A percentile compares a stretch with the other conserved stretches of the same genome.
These are phyloP conservation scores for Brachionus sp. DNA, from an alignment of 1,140 invertebrate species.

Conservation along the genomic window DNA sequence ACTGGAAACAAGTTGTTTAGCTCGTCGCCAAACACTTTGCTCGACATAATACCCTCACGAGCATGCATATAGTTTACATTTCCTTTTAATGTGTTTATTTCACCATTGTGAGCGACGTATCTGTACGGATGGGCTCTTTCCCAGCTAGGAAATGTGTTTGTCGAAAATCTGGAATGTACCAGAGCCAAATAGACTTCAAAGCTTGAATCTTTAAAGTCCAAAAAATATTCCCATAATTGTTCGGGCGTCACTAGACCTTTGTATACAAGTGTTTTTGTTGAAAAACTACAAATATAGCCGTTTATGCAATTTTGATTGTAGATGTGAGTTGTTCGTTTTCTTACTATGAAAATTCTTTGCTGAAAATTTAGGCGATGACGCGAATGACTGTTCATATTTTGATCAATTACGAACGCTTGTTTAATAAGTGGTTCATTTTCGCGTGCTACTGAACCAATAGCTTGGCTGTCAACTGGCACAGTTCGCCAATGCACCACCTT, in stretches of 20 bases:
- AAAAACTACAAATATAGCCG: constrained; percentile 95
- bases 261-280: constrained; percentile 83
- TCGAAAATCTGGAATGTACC: constrained; percentile 44
- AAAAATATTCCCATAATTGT: constrained; percentile 84
- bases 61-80: constrained; percentile 98
- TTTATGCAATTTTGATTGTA: constrained; percentile 74
- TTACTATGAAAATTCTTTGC: constrained; percentile 77
- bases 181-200: constrained; percentile 82
- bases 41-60: constrained; percentile 94
- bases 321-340: constrained; percentile 85
- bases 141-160: constrained; percentile 44
- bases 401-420: constrained; percentile 63
- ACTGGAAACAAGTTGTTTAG: constrained; percentile 89
- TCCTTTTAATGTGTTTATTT: constrained; percentile 95
- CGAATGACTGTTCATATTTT: background rate
- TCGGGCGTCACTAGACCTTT: constrained; percentile 91
- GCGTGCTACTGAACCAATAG: constrained; percentile 82
- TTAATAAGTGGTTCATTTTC: constrained; percentile 90
- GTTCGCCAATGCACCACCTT: constrained; percentile 83
- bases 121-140: constrained; percentile 60
- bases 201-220: constrained; percentile 70
- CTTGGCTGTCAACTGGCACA: constrained; percentile 77
- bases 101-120: constrained; percentile 94
- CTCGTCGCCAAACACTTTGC: constrained; percentile 72
- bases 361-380: constrained; percentile 32